Percentiles rank a stretch among this genome's conserved stretches.
Conservation (phyloP, 37 sponge, comb jelly and placozoan species). For the Oopsacas minuta region DNA sequence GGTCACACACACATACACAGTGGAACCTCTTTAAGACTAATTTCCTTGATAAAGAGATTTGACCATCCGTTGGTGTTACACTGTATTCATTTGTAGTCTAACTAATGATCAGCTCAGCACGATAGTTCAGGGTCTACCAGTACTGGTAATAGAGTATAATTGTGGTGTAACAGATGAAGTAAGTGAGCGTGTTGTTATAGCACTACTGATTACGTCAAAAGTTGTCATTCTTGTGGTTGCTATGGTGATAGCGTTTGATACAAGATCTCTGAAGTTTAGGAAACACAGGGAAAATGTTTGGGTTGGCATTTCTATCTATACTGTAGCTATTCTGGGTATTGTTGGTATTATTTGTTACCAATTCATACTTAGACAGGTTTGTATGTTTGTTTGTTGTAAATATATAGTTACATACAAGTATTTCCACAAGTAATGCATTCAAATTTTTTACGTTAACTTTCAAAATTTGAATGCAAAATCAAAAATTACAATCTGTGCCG, state of each 20-base stretch:
- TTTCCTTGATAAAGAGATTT: no score
- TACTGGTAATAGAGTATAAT: not conserved
- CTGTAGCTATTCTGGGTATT: not conserved
- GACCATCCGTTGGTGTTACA: not conserved
- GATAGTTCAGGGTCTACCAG: not conserved
- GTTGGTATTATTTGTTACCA: slow-evolving; percentile 1
- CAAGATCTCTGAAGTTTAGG: not conserved
- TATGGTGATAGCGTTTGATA: slow-evolving; percentile 13
- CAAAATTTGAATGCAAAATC: no score
- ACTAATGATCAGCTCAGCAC: not conserved
- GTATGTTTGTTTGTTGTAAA: not conserved
- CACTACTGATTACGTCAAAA: not conserved
- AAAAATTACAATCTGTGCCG: no score
- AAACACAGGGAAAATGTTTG: not conserved
- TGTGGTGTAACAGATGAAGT: not conserved
- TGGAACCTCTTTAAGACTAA: no score
- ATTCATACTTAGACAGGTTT: not conserved
- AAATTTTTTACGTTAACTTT: no score
- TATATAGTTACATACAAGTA: no score
- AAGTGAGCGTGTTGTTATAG: not conserved
- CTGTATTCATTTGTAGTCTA: not conserved
- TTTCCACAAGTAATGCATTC: no score
- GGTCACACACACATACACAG: no score
- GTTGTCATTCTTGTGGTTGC: not conserved
- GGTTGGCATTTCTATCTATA: not conserved